These are phyloP conservation scores for Chrysotoxum bicinctum DNA, from an alignment of 2,888 invertebrate genomes.

Conservation along the genomic window DNA sequence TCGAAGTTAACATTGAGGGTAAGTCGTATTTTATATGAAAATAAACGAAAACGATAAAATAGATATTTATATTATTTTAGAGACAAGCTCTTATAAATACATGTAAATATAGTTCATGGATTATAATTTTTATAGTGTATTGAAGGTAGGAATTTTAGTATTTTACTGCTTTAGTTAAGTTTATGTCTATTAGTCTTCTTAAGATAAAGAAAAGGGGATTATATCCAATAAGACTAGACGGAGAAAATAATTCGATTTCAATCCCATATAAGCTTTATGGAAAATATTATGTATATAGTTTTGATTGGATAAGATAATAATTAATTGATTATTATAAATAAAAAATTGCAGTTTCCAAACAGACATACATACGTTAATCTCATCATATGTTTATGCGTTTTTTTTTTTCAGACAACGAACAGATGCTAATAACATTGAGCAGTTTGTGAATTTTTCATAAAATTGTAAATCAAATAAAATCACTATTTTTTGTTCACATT, in stretches of 20 bases:
- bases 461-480: conserved; percentile 8
- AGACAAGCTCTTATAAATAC: conserved; percentile 31
- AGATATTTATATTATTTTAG: conserved; percentile 35
- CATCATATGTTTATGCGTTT: conserved; percentile 37
- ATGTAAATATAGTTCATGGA: conserved; percentile 66
- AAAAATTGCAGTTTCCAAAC: conserved; percentile 14
- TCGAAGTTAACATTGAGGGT: conserved; percentile 81
- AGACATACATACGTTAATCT: neutral
- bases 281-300: conserved; percentile 25
- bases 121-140: conserved; percentile 41
- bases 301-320: neutral
- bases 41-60: conserved; percentile 21
- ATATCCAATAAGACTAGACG: conserved; percentile 28
- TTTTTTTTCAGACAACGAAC: conserved; percentile 68
- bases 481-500: conserved; percentile 15
- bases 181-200: conserved; percentile 36
- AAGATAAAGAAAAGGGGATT: conserved; percentile 14
- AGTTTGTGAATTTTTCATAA: conserved; percentile 11
- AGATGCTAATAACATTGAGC: conserved; percentile 29
- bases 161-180: conserved; percentile 10
- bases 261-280: conserved; percentile 58
- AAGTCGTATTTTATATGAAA: conserved; percentile 70
- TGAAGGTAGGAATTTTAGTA: conserved; percentile 22
- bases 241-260: conserved; percentile 58
- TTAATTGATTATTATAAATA: neutral